These are phyloP conservation scores for Venustoraphidia nigricollis DNA, from an alignment of 2,888 invertebrate species.

Conservation along the genomic window DNA sequence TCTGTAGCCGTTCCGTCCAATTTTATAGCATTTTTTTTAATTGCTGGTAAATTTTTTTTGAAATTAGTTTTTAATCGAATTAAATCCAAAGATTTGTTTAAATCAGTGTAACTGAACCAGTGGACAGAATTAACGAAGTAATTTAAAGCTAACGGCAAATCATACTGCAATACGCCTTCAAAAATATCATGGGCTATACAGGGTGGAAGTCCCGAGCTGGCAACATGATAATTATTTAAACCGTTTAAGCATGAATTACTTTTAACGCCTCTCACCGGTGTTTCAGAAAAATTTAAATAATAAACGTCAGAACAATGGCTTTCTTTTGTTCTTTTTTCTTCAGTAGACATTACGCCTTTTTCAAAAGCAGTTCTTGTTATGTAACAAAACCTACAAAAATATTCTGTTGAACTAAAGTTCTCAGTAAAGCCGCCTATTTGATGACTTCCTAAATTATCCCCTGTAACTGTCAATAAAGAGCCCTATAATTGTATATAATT, in stretches of 20 bases:
- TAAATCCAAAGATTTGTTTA: too few relatives aligned
- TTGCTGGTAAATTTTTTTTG: too few relatives aligned
- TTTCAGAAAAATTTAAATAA: neutral
- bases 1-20: too few relatives aligned
- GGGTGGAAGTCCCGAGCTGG: conserved; percentile 4
- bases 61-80: too few relatives aligned
- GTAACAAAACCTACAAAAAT: conserved; percentile 16
- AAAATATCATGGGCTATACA: conserved; percentile 14
- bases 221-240: conserved; percentile 10
- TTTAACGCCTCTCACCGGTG: conserved; percentile 10
- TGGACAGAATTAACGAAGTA: conserved; percentile 9
- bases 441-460: conserved; percentile 16
- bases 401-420: conserved; percentile 14
- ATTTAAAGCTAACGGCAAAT: conserved; percentile 11
- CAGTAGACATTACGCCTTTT: neutral
- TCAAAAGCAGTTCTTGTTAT: conserved; percentile 2
- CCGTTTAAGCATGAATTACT: conserved; percentile 12
- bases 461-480: conserved; percentile 11
- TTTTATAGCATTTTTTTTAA: too few relatives aligned
- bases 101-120: too few relatives aligned
- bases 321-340: conserved; percentile 1
- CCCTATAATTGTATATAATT: conserved; percentile 11
- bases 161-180: conserved; percentile 12
- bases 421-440: conserved; percentile 17
- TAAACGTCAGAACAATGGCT: conserved; percentile 3